Percentiles rank a stretch among this genome's conserved stretches.
These are phyloP conservation scores for Harpagoxenus sublaevis DNA, from an alignment of 2,888 invertebrate species.

Conservation along the genomic window DNA sequence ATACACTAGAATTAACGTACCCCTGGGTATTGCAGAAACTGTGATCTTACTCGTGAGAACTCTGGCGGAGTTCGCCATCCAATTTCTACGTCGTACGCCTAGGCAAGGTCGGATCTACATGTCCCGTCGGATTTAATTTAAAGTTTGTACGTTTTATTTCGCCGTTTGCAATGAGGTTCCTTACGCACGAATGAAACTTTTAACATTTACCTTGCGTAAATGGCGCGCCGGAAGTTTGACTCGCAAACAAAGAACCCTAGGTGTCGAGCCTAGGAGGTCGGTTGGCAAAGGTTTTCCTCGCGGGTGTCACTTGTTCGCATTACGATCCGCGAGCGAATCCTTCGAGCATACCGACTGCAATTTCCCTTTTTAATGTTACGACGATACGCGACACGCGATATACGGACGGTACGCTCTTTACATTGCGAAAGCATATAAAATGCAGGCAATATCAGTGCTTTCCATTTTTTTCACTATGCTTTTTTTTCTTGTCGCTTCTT, in stretches of 20 bases:
- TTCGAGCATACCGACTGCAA: conserved; percentile 40
- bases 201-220: conserved; percentile 49
- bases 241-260: conserved; percentile 30
- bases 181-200: conserved; percentile 50
- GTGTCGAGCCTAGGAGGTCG: conserved; percentile 27
- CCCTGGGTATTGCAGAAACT: conserved; percentile 4
- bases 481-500: background rate
- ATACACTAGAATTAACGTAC: conserved; percentile 12
- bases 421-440: conserved; percentile 19
- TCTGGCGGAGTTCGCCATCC: conserved; percentile 11
- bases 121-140: conserved; percentile 56
- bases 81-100: conserved; percentile 27
- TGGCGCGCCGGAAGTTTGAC: conserved; percentile 44
- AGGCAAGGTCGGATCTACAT: conserved; percentile 28
- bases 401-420: conserved; percentile 6
- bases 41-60: background rate
- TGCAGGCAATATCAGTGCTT: conserved; percentile 24
- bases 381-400: conserved; percentile 45
- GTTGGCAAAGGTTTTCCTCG: conserved; percentile 38
- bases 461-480: background rate
- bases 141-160: conserved; percentile 56
- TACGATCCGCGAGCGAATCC: conserved; percentile 30
- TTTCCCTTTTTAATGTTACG: conserved; percentile 44
- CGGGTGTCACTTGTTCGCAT: conserved; percentile 43
- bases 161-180: conserved; percentile 24